Percentiles rank a stretch among this genome's conserved stretches.
phyloP scores from a whole-genome alignment of 2,888 invertebrate genomes.

The Lochmaea capreae region DNA sequence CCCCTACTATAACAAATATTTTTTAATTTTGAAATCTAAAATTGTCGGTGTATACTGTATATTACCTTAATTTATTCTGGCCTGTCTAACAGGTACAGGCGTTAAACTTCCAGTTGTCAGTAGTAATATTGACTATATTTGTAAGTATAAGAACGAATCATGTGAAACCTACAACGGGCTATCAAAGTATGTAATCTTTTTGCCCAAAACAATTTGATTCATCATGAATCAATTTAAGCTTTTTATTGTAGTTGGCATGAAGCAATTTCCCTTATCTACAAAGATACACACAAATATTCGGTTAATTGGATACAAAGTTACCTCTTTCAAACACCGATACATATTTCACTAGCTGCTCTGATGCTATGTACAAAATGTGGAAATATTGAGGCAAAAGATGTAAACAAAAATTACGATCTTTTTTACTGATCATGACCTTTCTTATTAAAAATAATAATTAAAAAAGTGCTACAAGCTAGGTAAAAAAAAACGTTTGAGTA shows the following conservation, averaged over 20 bases:
- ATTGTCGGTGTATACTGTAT: background rate
- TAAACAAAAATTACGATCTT: too few species aligned
- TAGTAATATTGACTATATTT: conserved; percentile 15
- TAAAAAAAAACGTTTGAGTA: too few species aligned
- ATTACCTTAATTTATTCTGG: background rate
- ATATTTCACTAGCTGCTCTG: too few species aligned
- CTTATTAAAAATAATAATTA: too few species aligned
- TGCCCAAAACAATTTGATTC: background rate
- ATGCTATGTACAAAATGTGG: too few species aligned
- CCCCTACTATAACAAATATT: too few species aligned
- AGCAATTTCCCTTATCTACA: background rate
- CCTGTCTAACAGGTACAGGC: background rate
- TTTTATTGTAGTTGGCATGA: background rate
- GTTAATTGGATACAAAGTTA: too few species aligned
- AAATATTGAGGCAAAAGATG: too few species aligned
- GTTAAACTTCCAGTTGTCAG: conserved; percentile 12
- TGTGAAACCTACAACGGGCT: background rate
- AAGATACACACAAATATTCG: background rate
- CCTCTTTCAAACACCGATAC: too few species aligned
- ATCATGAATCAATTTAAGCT: background rate
- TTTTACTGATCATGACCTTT: too few species aligned
- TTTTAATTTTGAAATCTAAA: background rate
- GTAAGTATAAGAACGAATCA: background rate
- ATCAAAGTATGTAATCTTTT: background rate
- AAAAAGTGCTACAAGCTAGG: too few species aligned